Conservation (phyloP, 2,797 vertebrate species). For the Carcharodon carcharias region DNA sequence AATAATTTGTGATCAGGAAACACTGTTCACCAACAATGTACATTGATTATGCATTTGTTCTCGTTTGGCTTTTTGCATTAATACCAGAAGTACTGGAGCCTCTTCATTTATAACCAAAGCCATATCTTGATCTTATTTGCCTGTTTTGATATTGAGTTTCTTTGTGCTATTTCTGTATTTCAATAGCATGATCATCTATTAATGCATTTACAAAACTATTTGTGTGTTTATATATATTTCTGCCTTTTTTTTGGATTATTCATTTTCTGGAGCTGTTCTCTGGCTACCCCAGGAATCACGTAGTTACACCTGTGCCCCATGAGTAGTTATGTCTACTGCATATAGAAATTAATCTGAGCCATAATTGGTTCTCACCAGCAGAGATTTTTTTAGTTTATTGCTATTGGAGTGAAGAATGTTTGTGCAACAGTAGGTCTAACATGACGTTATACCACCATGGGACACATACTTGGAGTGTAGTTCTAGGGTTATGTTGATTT, state of each 20-base stretch:
- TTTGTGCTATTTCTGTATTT: neutral
- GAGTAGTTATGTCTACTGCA: neutral
- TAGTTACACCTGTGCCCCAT: neutral
- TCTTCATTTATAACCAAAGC: neutral
- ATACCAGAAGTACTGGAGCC: neutral
- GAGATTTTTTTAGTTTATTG: neutral
- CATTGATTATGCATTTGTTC: neutral
- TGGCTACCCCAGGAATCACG: neutral
- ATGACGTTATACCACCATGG: too few relatives aligned
- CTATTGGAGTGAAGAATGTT: neutral
- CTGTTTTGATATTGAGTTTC: too few relatives aligned
- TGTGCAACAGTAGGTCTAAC: neutral
- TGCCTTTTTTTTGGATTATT: neutral
- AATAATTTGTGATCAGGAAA: neutral
- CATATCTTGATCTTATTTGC: neutral
- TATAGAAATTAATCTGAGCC: neutral
- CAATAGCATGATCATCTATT: neutral
- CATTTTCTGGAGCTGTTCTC: neutral
- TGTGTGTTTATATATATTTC: too few relatives aligned
- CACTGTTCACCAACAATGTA: neutral
- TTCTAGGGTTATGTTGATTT: neutral
- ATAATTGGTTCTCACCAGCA: neutral
- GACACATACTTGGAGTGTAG: neutral
- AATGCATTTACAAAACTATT: neutral
- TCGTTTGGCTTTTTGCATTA: neutral